Percentiles rank a stretch among this genome's conserved stretches.
These are phyloP conservation scores for Toxotes jaculatrix DNA, from an alignment of 2,113 vertebrate species.

Conservation along the genomic window DNA sequence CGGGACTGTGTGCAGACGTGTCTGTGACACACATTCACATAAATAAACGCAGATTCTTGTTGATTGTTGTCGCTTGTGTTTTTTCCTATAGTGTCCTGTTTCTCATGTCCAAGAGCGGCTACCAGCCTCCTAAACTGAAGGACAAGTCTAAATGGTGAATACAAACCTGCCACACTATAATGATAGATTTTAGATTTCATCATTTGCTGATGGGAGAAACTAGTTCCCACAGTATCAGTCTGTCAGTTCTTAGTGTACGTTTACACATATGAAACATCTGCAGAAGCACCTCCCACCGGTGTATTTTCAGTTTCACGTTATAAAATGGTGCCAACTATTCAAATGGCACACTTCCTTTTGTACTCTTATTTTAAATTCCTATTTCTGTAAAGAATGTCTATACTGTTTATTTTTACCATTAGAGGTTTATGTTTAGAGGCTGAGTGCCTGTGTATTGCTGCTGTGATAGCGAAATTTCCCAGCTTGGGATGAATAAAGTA, in stretches of 20 bases:
- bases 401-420: no score
- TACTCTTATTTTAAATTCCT: no score
- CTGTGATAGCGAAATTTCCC: no score
- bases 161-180: no score
- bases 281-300: neutral
- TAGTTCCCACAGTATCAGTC: neutral
- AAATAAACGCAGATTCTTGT: neutral
- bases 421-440: no score
- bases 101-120: conserved; percentile 95
- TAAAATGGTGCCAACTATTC: neutral
- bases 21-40: neutral
- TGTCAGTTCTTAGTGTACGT: neutral
- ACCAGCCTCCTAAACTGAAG: conserved; percentile 92
- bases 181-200: neutral
- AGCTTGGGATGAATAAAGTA: no score
- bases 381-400: no score
- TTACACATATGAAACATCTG: neutral
- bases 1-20: no score
- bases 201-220: no score
- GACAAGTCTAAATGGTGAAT: conserved; percentile 91
- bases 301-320: neutral
- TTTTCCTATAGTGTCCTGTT: conserved; percentile 87
- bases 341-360: no score
- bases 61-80: neutral
- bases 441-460: no score